phyloP scores from a whole-genome alignment of 2,797 vertebrate species.

The Rousettus madagascariensis region DNA sequence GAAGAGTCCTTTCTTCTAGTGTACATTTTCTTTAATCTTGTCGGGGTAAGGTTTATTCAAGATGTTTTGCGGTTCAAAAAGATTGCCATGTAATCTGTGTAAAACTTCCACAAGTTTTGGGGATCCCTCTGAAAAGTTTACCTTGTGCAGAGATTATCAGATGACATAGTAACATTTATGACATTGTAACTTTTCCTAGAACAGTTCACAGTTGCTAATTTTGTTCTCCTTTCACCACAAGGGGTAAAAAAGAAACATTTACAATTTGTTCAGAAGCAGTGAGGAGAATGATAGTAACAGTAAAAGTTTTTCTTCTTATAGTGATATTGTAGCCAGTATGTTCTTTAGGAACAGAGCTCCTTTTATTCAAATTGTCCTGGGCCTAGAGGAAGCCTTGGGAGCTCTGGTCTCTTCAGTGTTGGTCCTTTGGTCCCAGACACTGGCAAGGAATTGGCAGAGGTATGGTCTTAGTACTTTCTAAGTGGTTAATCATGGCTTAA shows the following conservation, averaged over 20 bases:
- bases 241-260: background rate
- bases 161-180: background rate
- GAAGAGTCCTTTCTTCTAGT: background rate
- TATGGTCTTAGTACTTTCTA: background rate
- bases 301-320: background rate
- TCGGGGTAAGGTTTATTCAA: slow-evolving; percentile 3
- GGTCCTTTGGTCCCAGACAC: background rate
- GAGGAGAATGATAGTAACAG: background rate
- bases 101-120: background rate
- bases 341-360: slow-evolving; percentile 24
- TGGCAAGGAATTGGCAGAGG: background rate
- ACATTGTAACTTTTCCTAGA: slow-evolving; percentile 21
- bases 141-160: background rate
- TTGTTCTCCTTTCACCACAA: slow-evolving; percentile 49
- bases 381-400: slow-evolving; percentile 24
- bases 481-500: background rate
- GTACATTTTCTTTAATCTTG: slow-evolving; percentile 8
- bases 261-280: background rate
- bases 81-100: background rate
- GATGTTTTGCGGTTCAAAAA: slow-evolving; percentile 40
- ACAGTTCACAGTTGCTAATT: background rate
- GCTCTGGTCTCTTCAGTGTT: background rate
- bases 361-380: slow-evolving; percentile 45
- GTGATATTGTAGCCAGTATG: background rate
- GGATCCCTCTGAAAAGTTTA: background rate